phyloP scores from a whole-genome alignment of 2,113 vertebrate species.

The Corydoras maculifer region DNA sequence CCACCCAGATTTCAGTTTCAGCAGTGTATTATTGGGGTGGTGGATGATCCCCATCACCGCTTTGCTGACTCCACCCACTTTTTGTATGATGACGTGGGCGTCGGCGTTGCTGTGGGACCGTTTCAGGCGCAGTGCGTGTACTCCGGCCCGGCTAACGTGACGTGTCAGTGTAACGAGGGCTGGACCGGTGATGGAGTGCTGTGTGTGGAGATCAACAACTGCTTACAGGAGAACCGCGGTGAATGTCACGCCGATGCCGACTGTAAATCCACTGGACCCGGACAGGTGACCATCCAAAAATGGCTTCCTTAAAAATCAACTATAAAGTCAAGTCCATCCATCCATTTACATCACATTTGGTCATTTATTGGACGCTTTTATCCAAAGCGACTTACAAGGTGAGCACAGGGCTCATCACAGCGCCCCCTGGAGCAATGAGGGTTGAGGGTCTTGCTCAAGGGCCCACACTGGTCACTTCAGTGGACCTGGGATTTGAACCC shows the following conservation, averaged over 20 bases:
- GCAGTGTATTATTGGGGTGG: too few species aligned
- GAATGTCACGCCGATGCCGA: conserved; percentile 75
- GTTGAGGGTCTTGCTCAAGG: too few species aligned
- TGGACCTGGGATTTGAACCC: too few species aligned
- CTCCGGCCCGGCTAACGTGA: conserved; percentile 60
- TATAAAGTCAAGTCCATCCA: too few species aligned
- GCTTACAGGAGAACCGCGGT: conserved; percentile 69
- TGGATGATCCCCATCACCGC: too few species aligned
- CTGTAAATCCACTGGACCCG: conserved; percentile 76
- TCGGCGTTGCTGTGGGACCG: background rate
- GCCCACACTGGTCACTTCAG: too few species aligned
- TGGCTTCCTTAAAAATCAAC: background rate
- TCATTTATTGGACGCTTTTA: too few species aligned
- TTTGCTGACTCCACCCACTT: background rate
- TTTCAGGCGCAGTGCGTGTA: conserved; percentile 77
- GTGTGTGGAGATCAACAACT: conserved; percentile 82
- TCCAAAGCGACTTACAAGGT: too few species aligned
- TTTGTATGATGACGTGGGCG: background rate
- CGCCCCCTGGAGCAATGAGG: too few species aligned
- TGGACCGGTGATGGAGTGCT: conserved; percentile 82
- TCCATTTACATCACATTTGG: too few species aligned
- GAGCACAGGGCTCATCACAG: too few species aligned
- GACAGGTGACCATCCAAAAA: conserved; percentile 66
- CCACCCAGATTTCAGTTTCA: too few species aligned
- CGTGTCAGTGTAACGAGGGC: conserved; percentile 73